phyloP scores from a whole-genome alignment of 2,888 invertebrate species.

The Tineola bisselliella region DNA sequence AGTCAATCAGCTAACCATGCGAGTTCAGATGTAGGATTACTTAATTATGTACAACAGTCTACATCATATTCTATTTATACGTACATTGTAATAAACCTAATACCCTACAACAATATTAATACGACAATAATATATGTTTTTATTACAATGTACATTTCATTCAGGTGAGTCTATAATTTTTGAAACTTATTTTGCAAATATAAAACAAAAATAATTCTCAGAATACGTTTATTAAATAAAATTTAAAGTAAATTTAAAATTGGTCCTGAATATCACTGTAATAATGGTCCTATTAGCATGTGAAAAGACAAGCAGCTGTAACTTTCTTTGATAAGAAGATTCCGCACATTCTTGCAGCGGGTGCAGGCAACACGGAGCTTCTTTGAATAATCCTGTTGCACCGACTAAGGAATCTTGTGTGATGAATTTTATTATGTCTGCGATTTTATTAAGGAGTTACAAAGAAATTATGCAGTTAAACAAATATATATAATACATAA shows the following conservation, averaged over 20 bases:
- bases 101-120: too few species aligned
- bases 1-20: slow-evolving; percentile 9
- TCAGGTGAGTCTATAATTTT: too few species aligned
- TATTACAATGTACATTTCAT: too few species aligned
- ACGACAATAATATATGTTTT: too few species aligned
- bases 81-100: background rate
- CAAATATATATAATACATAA: background rate
- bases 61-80: background rate
- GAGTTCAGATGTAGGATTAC: slow-evolving; percentile 11
- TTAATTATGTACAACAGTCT: slow-evolving; percentile 2
- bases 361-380: background rate
- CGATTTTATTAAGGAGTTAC: too few species aligned
- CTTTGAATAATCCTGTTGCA: background rate
- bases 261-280: too few species aligned
- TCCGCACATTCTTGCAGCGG: background rate
- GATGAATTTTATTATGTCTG: background rate
- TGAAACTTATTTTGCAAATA: too few species aligned
- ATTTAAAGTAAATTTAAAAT: too few species aligned
- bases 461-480: too few species aligned
- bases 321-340: background rate
- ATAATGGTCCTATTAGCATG: background rate
- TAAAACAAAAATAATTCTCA: too few species aligned
- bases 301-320: background rate
- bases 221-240: too few species aligned
- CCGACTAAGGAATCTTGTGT: background rate